These are phyloP conservation scores for Elaphurus davidianus DNA, from an alignment of 2,113 vertebrate species.

Conservation along the genomic window DNA sequence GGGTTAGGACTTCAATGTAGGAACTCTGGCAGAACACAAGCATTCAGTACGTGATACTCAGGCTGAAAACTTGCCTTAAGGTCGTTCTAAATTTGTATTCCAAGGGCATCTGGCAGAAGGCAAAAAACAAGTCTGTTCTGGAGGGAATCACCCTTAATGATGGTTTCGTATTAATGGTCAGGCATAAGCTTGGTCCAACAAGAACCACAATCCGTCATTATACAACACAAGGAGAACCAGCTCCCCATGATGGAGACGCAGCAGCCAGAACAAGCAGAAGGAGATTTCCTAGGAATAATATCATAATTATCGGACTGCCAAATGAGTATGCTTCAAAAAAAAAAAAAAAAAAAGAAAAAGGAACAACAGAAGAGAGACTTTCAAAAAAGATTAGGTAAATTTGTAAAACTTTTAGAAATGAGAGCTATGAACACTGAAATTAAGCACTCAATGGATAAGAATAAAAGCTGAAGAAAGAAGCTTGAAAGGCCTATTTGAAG, in stretches of 20 bases:
- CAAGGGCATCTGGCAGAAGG: neutral
- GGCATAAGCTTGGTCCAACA: neutral
- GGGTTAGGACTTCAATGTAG: neutral
- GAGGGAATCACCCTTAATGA: neutral
- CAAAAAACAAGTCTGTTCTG: neutral
- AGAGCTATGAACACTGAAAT: neutral
- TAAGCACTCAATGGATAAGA: neutral
- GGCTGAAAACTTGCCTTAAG: neutral
- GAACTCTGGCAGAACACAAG: neutral
- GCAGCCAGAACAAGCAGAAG: neutral
- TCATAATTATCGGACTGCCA: accelerated
- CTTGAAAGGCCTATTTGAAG: neutral
- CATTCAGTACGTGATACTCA: neutral
- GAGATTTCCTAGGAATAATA: too few species aligned
- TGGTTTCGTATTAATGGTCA: neutral
- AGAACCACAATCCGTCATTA: neutral
- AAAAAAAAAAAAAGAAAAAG: neutral
- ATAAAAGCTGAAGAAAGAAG: neutral
- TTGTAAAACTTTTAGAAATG: neutral
- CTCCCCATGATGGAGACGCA: neutral
- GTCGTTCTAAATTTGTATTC: neutral
- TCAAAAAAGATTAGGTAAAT: neutral
- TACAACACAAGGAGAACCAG: neutral
- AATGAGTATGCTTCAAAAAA: neutral
- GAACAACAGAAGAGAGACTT: neutral